These are phyloP conservation scores for Channa maculata DNA, from an alignment of 2,113 vertebrate species.

Conservation along the genomic window DNA sequence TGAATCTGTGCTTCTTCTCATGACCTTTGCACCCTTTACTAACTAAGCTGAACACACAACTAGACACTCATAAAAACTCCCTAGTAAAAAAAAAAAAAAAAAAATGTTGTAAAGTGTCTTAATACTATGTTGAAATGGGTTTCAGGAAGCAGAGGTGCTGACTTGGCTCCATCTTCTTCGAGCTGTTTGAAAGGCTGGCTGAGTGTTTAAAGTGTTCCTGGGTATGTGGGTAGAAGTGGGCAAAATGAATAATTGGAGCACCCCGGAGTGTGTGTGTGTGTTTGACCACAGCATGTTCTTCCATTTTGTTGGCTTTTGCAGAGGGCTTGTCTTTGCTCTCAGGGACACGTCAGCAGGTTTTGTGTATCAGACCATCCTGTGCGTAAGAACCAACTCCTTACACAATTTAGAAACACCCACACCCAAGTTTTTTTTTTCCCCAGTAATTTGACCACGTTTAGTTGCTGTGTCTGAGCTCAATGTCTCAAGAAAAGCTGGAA, in stretches of 20 bases:
- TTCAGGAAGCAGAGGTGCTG: slow-evolving; percentile 63
- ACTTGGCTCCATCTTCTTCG: neutral
- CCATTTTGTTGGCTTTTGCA: slow-evolving; percentile 6
- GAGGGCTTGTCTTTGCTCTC: slow-evolving; percentile 1
- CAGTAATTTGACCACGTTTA: neutral
- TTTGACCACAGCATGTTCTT: slow-evolving; percentile 7
- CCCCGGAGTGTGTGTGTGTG: neutral
- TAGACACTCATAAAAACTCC: slow-evolving; percentile 23
- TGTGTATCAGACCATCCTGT: slow-evolving; percentile 7
- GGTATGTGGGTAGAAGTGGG: neutral
- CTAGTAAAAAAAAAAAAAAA: slow-evolving; percentile 16
- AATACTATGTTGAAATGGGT: slow-evolving; percentile 50
- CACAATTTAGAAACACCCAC: neutral
- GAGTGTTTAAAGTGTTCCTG: neutral
- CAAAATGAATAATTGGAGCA: neutral
- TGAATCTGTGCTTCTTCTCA: too few species aligned
- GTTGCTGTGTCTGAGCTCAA: slow-evolving; percentile 7
- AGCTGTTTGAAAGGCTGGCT: slow-evolving; percentile 14
- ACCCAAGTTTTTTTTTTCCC: neutral
- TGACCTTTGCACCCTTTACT: neutral
- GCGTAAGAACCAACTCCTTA: slow-evolving; percentile 15
- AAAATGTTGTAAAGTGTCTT: slow-evolving; percentile 36
- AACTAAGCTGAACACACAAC: neutral
- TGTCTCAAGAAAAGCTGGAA: slow-evolving; percentile 38
- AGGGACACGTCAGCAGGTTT: slow-evolving; percentile 31